These are phyloP conservation scores for Hoplodrina blanda DNA, from an alignment of 2,888 invertebrate genomes.

Conservation along the genomic window DNA sequence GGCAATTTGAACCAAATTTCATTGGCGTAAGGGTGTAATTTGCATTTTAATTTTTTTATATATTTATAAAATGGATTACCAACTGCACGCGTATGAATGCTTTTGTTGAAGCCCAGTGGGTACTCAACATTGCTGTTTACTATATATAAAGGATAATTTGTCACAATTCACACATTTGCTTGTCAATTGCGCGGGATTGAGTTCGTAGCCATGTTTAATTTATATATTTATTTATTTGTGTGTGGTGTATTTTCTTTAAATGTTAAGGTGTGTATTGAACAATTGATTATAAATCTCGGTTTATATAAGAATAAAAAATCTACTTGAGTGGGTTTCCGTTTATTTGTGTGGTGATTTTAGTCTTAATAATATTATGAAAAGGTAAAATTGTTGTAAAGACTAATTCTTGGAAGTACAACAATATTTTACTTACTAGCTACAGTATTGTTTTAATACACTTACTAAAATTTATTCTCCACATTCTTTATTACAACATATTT, in stretches of 20 bases:
- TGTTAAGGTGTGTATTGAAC: conserved; percentile 43
- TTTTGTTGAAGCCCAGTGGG: conserved; percentile 45
- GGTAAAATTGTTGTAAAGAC: too few species aligned
- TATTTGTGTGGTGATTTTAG: not conserved
- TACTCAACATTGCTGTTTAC: conserved; percentile 58
- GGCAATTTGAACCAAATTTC: conserved; percentile 33
- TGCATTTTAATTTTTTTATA: not conserved
- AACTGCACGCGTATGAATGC: conserved; percentile 32
- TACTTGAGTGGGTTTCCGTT: not conserved
- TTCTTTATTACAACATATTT: too few species aligned
- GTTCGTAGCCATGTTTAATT: conserved; percentile 48
- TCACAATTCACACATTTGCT: conserved; percentile 76
- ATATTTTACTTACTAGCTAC: too few species aligned
- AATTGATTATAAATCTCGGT: not conserved
- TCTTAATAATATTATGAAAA: not conserved
- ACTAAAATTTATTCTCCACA: too few species aligned
- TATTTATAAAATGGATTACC: conserved; percentile 54
- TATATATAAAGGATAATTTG: conserved; percentile 69
- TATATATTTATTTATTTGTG: conserved; percentile 25
- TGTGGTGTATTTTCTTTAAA: conserved; percentile 30
- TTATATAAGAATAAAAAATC: not conserved
- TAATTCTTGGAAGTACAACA: too few species aligned
- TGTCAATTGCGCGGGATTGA: conserved; percentile 27
- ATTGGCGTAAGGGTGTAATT: conserved; percentile 8
- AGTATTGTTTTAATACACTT: too few species aligned